Percentiles rank a stretch among this genome's conserved stretches.
Conservation (phyloP, 2,113 vertebrate species). For the Brachyhypopomus gauderio region DNA sequence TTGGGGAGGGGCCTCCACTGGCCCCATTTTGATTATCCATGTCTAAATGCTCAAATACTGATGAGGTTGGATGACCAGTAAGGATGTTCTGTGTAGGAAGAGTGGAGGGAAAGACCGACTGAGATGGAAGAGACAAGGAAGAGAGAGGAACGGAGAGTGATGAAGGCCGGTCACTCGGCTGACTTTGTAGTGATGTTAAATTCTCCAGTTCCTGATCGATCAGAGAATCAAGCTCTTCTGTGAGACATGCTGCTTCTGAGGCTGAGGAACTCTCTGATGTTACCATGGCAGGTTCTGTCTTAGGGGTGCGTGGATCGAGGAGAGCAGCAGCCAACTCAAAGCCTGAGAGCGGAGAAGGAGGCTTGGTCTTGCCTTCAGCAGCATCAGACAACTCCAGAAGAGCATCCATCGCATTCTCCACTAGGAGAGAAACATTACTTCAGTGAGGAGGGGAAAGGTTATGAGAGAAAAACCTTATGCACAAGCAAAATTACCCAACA, state of each 20-base stretch:
- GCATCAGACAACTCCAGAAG: conserved; percentile 89
- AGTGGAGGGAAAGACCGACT: conserved; percentile 31
- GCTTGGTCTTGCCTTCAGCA: conserved; percentile 69
- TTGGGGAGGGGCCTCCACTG: conserved; percentile 34
- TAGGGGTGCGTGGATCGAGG: conserved; percentile 56
- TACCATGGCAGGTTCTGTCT: background rate
- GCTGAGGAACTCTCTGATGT: background rate
- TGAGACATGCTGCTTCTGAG: conserved; percentile 55
- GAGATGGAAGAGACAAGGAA: conserved; percentile 10
- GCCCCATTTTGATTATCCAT: conserved; percentile 38
- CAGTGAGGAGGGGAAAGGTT: background rate
- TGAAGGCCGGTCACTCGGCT: background rate
- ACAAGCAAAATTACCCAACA: too few relatives aligned
- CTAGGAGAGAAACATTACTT: conserved; percentile 67
- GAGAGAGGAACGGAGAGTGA: conserved; percentile 9
- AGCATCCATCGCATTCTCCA: conserved; percentile 92
- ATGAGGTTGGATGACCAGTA: conserved; percentile 51
- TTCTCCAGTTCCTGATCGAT: conserved; percentile 79
- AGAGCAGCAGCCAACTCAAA: conserved; percentile 78
- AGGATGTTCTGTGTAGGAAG: conserved; percentile 39
- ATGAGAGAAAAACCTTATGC: background rate
- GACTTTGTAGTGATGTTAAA: background rate
- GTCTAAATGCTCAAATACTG: conserved; percentile 66
- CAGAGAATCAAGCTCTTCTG: conserved; percentile 81
- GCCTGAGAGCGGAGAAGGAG: conserved; percentile 63